These are phyloP conservation scores for Sminthurides aquaticus DNA, from an alignment of 2,888 invertebrate genomes.

Conservation along the genomic window DNA sequence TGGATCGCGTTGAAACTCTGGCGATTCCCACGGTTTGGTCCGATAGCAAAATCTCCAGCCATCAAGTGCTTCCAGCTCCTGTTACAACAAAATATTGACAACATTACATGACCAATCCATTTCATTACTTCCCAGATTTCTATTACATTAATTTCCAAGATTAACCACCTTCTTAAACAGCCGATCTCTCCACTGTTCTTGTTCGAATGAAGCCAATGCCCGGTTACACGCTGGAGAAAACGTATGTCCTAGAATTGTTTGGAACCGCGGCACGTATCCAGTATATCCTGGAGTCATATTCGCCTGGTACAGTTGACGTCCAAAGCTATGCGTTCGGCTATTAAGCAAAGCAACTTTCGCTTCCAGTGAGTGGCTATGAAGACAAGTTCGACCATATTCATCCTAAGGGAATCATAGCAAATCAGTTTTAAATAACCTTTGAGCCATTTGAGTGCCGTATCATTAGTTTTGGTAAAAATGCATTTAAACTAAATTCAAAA, in stretches of 20 bases:
- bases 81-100: background rate
- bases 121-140: background rate
- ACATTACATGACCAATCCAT: background rate
- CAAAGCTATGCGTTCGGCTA: conserved; percentile 36
- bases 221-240: conserved; percentile 39
- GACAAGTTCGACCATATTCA: conserved; percentile 34
- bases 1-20: conserved; percentile 23
- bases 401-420: no score
- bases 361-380: conserved; percentile 10
- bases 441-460: no score
- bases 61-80: conserved; percentile 42
- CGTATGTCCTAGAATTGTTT: conserved; percentile 38
- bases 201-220: conserved; percentile 36
- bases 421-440: no score
- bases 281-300: conserved; percentile 40
- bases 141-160: no score
- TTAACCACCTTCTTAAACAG: conserved; percentile 26
- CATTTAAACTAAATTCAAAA: background rate
- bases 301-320: conserved; percentile 39
- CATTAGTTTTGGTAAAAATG: no score
- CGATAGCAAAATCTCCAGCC: conserved; percentile 43
- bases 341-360: conserved; percentile 39
- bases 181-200: conserved; percentile 40
- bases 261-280: conserved; percentile 37
- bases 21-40: conserved; percentile 41